Evolutionary conservation across 2,797 vertebrate genomes (phyloP), one percentile per base, ranked within the genome.

Genomic region (Lateolabrax maculatus): DNA sequence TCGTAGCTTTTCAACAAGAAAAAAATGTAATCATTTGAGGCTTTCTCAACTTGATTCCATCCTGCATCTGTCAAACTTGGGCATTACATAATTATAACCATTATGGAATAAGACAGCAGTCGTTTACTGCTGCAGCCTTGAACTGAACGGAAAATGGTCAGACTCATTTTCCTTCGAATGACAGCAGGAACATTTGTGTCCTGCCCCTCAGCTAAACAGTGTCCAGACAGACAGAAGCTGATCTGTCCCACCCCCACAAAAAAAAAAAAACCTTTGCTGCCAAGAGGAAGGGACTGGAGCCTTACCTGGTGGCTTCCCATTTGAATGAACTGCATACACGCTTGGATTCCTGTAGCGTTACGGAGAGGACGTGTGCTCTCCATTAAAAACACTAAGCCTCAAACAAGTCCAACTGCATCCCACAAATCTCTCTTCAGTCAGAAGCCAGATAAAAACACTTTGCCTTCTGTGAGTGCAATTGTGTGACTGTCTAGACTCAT

Each of bases 401-500:
- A 77, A 75, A 76, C 83, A 73, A 83, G 79, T 82, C 65, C 82
- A 72, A 84, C 66, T 84, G 75, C 72, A 73, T 84, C 77, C 83
- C 76, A 79, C 85, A 68, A 88, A 89, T 75, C 52, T 71, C 67
- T 75, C 70, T 29, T 31, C 68, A 79, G 79, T 66, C 60, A 80
- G 44, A 83, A 64, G 67, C 76, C 64, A 80, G 83, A 91, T 90
- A 80, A 84, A 87, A 84, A 86, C 83, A 65, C 73, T 86, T 83
- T 87, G 60, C 63, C 79, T 74, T 77, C 75, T 85, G 77, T 85
- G 65, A 58, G 65, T 85, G 71, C 77, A 87, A 70, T 87, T 83
- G 83, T 88, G 77, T 31, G 69, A 82, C 75, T 68, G 88, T 94
- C 92, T 93, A 92, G 92, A 93, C 92, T 79, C 70, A 89, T 88